A percentile compares a stretch with the other conserved stretches of the same genome.
These are phyloP conservation scores for Pangasius mekongensis DNA, from an alignment of 2,797 vertebrate species.

Conservation along the genomic window DNA sequence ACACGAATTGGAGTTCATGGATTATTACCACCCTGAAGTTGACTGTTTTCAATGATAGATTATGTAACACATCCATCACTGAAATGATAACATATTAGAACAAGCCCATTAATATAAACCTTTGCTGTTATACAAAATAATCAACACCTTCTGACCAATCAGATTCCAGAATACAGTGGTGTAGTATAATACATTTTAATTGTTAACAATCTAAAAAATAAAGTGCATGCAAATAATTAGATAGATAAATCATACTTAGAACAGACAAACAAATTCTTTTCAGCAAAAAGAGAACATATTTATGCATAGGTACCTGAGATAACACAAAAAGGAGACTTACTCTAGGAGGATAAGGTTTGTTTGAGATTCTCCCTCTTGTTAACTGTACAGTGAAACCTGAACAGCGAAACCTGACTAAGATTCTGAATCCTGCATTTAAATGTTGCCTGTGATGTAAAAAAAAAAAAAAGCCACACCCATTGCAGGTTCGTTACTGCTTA, in stretches of 20 bases:
- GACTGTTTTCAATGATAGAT: not conserved
- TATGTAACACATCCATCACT: not conserved
- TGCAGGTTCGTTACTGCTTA: conserved; percentile 11
- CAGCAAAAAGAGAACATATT: not conserved
- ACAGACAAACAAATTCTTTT: not conserved
- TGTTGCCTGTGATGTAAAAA: not conserved
- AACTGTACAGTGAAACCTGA: not conserved
- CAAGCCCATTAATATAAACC: not conserved
- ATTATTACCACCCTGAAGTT: not conserved
- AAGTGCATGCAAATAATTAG: not conserved
- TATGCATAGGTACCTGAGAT: not conserved
- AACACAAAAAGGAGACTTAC: conserved; percentile 22
- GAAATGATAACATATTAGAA: not conserved
- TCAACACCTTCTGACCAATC: not conserved
- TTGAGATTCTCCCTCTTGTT: not conserved
- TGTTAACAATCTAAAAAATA: not conserved
- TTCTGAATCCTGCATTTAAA: conserved; percentile 21
- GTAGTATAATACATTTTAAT: not conserved
- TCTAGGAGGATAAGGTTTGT: not conserved
- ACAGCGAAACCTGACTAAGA: not conserved
- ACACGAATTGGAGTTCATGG: not conserved
- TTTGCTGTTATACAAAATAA: not conserved
- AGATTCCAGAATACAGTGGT: not conserved
- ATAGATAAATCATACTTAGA: not conserved
- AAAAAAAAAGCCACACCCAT: conserved; percentile 25